Percentiles rank a stretch among this genome's conserved stretches.
Conservation (phyloP, 2,113 vertebrate genomes). For the Laterallus jamaicensis region DNA sequence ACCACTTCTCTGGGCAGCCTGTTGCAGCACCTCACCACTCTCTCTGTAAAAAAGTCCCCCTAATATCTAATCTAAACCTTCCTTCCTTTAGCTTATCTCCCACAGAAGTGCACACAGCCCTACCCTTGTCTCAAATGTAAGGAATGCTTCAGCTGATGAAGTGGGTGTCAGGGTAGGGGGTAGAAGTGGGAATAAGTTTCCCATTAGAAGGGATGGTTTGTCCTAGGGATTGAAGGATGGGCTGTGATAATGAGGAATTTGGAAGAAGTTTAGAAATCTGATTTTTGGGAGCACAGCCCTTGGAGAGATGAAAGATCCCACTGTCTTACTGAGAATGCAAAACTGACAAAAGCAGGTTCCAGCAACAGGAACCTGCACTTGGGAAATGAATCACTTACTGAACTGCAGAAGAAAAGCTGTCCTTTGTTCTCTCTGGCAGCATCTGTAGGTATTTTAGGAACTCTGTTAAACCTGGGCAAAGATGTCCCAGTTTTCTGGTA, state of each 20-base stretch:
- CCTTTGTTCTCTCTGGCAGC: background rate
- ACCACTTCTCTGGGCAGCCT: too few relatives aligned
- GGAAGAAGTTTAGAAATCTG: background rate
- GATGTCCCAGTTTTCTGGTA: slow-evolving; percentile 11
- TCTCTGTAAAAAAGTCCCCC: too few relatives aligned
- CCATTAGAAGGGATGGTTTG: background rate
- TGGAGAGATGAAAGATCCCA: background rate
- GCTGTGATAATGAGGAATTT: background rate
- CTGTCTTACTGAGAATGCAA: background rate
- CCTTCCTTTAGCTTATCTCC: background rate
- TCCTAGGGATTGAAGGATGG: background rate
- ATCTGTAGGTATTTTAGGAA: slow-evolving; percentile 6
- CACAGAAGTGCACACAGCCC: slow-evolving; percentile 59
- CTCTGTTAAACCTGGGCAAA: background rate
- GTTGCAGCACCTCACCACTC: too few relatives aligned
- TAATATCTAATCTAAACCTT: too few relatives aligned
- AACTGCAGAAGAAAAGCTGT: background rate
- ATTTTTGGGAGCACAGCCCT: background rate
- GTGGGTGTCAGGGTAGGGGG: background rate
- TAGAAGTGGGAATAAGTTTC: background rate
- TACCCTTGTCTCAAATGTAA: slow-evolving; percentile 50
- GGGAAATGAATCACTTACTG: background rate
- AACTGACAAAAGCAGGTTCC: background rate
- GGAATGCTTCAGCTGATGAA: slow-evolving; percentile 48
- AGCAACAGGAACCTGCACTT: accelerated